Evolutionary conservation across 2,888 invertebrate species (phyloP).

Genomic region (Alloplasta piceator): DNA sequence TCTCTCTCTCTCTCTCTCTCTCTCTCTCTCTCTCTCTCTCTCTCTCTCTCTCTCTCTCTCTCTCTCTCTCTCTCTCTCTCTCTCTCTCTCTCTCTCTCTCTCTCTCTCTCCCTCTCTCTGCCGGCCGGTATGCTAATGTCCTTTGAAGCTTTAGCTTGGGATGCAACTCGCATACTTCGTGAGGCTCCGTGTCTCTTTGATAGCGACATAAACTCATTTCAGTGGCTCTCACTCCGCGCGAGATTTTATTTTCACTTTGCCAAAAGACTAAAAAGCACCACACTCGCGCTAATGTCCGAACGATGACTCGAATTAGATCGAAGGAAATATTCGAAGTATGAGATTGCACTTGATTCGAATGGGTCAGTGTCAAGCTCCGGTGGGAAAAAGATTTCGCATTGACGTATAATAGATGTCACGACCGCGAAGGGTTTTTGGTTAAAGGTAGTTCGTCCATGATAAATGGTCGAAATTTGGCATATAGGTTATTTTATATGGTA

Average conservation of each 20-base stretch:
- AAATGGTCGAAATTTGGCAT: too few species aligned
- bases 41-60: conserved; percentile 14
- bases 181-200: conserved; percentile 81
- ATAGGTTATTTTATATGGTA: too few species aligned
- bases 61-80: conserved; percentile 21
- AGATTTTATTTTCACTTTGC: conserved; percentile 73
- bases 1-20: conserved; percentile 19
- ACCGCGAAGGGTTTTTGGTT: too few species aligned
- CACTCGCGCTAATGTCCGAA: not conserved
- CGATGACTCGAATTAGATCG: not conserved
- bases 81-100: conserved; percentile 23
- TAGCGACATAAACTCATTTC: conserved; percentile 82
- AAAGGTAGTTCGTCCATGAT: too few species aligned
- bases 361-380: not conserved
- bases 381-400: too few species aligned
- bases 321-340: not conserved
- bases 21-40: conserved; percentile 4
- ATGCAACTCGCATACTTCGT: conserved; percentile 78
- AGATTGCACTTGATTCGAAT: not conserved
- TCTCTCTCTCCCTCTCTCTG: conserved; percentile 35
- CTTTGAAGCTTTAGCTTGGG: conserved; percentile 80
- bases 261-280: conserved; percentile 17
- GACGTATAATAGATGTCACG: too few species aligned
- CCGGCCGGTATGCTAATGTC: conserved; percentile 82
- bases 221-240: conserved; percentile 78